phyloP scores from a whole-genome alignment of 2,113 vertebrate genomes.

The Aix galericulata region DNA sequence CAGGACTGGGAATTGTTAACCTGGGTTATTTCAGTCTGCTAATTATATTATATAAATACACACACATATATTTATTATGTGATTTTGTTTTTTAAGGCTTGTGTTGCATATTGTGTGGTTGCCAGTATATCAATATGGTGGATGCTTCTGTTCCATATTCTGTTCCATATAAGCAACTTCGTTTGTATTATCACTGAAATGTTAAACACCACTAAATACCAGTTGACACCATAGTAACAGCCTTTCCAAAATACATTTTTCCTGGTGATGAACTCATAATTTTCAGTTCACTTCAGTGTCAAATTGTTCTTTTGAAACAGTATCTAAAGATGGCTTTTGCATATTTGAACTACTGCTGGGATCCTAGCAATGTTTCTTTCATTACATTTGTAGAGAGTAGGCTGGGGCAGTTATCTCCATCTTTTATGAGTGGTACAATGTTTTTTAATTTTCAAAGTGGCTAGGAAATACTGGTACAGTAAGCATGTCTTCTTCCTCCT shows the following conservation, averaged over 20 bases:
- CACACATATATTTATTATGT: constrained; percentile 38
- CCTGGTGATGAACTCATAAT: neutral
- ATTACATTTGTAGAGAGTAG: neutral
- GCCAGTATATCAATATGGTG: neutral
- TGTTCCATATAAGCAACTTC: neutral
- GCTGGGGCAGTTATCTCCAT: neutral
- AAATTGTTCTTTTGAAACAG: neutral
- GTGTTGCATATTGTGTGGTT: constrained; percentile 9
- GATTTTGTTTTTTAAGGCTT: constrained; percentile 14
- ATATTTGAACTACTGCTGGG: neutral
- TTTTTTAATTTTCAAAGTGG: neutral
- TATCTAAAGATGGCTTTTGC: neutral
- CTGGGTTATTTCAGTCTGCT: constrained; percentile 66
- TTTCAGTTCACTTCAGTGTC: neutral
- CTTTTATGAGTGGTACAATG: neutral
- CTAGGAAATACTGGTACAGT: neutral
- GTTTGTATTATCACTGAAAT: neutral
- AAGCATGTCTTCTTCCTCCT: neutral
- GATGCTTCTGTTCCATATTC: neutral
- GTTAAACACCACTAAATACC: neutral
- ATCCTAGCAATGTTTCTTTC: neutral
- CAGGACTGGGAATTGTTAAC: constrained; percentile 71
- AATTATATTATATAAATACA: constrained; percentile 66
- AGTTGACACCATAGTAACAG: neutral
- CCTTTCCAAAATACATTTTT: neutral